Percentiles rank a stretch among this genome's conserved stretches.
These are phyloP conservation scores for Macaria liturata DNA, from an alignment of 2,888 invertebrate genomes.

Conservation along the genomic window DNA sequence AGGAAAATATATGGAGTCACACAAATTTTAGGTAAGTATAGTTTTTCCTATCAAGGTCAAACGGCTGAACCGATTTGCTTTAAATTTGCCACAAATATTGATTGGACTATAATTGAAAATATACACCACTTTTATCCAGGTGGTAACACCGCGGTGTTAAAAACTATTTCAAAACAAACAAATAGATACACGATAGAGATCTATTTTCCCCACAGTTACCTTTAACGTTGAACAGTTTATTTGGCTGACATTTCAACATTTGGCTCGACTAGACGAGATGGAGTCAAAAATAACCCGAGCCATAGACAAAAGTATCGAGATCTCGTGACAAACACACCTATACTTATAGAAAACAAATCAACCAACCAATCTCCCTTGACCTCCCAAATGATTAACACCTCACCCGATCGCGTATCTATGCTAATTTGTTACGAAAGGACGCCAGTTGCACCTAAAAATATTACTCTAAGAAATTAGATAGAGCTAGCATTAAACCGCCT, in stretches of 20 bases:
- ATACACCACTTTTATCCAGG: no score
- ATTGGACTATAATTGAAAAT: no score
- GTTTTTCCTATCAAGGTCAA: no score
- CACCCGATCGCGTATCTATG: slow-evolving; percentile 41
- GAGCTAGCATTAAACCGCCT: neutral
- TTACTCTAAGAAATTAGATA: slow-evolving; percentile 22
- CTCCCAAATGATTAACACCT: slow-evolving; percentile 25
- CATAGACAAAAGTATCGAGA: slow-evolving; percentile 46
- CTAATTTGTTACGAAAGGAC: slow-evolving; percentile 30
- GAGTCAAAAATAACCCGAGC: slow-evolving; percentile 54
- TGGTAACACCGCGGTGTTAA: no score
- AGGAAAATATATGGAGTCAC: no score
- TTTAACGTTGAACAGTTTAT: slow-evolving; percentile 22
- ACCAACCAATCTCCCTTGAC: slow-evolving; percentile 30
- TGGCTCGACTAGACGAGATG: slow-evolving; percentile 49
- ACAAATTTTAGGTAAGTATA: no score
- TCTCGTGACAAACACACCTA: slow-evolving; percentile 51
- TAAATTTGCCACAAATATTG: no score
- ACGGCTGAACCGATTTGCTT: no score
- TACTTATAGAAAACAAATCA: slow-evolving; percentile 37
- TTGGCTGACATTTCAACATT: slow-evolving; percentile 58
- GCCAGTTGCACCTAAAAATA: slow-evolving; percentile 25
- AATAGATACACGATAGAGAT: neutral
- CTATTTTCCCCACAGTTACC: slow-evolving; percentile 16
- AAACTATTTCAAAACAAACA: no score